Percentiles rank a stretch among this genome's conserved stretches.
These are phyloP conservation scores for Archivesica marissinica DNA, from an alignment of 1,140 invertebrate genomes.

Conservation along the genomic window DNA sequence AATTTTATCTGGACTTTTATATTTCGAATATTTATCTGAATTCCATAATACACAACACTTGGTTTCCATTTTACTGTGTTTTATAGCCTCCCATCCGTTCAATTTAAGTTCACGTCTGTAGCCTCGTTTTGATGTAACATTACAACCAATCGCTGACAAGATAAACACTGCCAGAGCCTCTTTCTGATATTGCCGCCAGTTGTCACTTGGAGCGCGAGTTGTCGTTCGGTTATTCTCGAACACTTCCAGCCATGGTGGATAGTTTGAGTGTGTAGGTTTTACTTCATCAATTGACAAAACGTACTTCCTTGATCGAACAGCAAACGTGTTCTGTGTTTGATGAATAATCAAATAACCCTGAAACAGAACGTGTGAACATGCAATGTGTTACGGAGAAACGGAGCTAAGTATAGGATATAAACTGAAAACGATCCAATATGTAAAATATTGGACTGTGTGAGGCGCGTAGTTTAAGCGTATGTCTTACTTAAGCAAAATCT, in stretches of 20 bases:
- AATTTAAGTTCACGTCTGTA: slow-evolving; percentile 14
- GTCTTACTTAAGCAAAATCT: background rate
- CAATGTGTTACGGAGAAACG: background rate
- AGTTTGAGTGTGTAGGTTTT: background rate
- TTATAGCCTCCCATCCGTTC: slow-evolving; percentile 32
- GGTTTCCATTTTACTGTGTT: background rate
- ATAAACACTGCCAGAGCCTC: slow-evolving; percentile 29
- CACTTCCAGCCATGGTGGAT: background rate
- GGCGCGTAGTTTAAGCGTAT: background rate
- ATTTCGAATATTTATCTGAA: background rate
- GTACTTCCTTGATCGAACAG: background rate
- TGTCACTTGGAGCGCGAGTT: background rate
- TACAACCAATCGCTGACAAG: slow-evolving; percentile 7
- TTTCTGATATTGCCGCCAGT: background rate
- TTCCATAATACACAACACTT: slow-evolving; percentile 36
- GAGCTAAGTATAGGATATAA: background rate
- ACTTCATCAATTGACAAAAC: background rate
- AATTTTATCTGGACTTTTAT: background rate
- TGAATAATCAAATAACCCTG: slow-evolving; percentile 4
- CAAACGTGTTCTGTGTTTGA: background rate
- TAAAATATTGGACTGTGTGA: background rate
- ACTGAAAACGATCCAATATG: background rate
- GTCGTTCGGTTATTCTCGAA: background rate
- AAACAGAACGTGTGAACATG: background rate
- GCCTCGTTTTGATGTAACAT: background rate